Evolutionary conservation across 2,113 vertebrate genomes (phyloP).

Genomic region (Macaca nemestrina): DNA sequence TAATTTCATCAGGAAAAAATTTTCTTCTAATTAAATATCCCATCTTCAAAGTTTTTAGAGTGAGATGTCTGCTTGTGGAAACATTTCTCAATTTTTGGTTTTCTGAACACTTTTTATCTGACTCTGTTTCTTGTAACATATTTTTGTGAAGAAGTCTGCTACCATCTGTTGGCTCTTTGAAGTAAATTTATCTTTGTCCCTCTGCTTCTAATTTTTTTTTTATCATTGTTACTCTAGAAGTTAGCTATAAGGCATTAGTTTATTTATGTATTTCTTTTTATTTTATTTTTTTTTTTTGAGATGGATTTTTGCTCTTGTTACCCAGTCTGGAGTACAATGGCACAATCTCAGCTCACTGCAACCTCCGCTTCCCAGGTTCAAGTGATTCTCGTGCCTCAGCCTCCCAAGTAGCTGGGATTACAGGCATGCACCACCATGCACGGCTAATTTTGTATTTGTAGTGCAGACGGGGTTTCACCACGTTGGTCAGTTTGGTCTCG

Average conservation of each 20-base stretch:
- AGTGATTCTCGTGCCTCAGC: too few species aligned
- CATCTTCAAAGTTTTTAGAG: not conserved
- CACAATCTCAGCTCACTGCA: too few species aligned
- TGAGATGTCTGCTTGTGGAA: not conserved
- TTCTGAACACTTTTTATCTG: not conserved
- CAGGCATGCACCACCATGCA: too few species aligned
- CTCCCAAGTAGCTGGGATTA: too few species aligned
- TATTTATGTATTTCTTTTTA: not conserved
- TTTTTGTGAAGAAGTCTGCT: not conserved
- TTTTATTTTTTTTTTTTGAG: too few species aligned
- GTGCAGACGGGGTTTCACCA: too few species aligned
- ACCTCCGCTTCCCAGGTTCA: too few species aligned
- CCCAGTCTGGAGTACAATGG: too few species aligned
- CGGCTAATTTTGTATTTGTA: too few species aligned
- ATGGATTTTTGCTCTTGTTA: too few species aligned
- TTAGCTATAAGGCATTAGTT: not conserved
- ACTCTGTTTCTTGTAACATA: not conserved
- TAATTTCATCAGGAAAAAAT: not conserved
- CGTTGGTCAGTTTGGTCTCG: too few species aligned
- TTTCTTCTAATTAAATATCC: not conserved
- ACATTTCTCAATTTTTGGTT: not conserved
- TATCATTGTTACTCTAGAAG: not conserved
- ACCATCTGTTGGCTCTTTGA: not conserved
- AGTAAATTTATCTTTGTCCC: not conserved
- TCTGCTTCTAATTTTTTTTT: not conserved